Base-by-base conservation (phyloP, 2,888 invertebrate genomes). In the Chloroclysta siterata region DNA sequence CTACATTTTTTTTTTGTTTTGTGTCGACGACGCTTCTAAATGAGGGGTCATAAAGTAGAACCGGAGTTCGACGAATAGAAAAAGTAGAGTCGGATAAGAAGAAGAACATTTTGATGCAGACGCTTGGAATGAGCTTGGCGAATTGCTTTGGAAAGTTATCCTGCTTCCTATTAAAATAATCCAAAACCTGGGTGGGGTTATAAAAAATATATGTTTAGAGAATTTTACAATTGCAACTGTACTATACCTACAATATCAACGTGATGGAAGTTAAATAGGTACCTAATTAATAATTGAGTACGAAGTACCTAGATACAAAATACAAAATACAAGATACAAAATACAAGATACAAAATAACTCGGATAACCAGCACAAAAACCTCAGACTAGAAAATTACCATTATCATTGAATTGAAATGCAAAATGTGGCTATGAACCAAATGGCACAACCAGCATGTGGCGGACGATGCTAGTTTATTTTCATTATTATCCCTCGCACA, bases 1-100 rank as follows among this genome's bases (percentile, higher is more conserved):
- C 81, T 80, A 77, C 64, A 70, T 75, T 77, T 41, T 85, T 89
- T 78, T 90, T 90, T 88, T 88, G 85, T 89, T 88, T 88, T 88
- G 79, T 87, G 82, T 89, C 89, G 87, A 88, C 83, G 89, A 88
- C 83, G 89, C 85, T 87, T 85, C 80, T 81, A 89, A 88, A 88
- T 86, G 84, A 88, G 86, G 84, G 87, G 83, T 87, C 82, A 87
- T 90, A 88, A 89, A 88, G 83, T 88, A 89, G 86, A 87, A 88
- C 87, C 81, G 79, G 78, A 79, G 78, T 78, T 82, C 74, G 73
- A 77, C 68, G 80, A 82, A 82, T 80, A 78, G 77, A 78, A 77
- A 78, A 72, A 63, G 60, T 60, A 74, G 74, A 74, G 72, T 75
- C 46, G 29, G 55, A 33, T 64, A 53, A 36, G 60, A 53, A 42